Evolutionary conservation across 35 echinoderm and acorn worm species (phyloP).

Genomic region (Anneissia japonica): DNA sequence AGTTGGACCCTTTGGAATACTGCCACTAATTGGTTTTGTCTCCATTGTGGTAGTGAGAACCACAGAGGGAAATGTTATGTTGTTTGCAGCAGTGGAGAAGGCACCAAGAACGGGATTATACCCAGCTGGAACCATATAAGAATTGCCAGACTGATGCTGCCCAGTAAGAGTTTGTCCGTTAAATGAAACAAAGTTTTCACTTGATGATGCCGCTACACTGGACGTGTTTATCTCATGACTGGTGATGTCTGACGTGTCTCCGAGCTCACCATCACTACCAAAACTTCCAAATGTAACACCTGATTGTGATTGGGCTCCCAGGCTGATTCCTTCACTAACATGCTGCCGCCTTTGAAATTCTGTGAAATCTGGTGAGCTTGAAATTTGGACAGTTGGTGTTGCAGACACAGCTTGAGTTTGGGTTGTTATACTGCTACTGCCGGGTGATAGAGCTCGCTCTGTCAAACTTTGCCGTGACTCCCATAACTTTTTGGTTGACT

Average conservation of each 20-base stretch:
- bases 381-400: background rate
- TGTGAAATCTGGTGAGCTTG: background rate
- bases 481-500: background rate
- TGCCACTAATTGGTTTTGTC: background rate
- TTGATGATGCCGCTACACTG: background rate
- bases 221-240: background rate
- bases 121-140: background rate
- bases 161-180: background rate
- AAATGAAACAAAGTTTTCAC: background rate
- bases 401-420: background rate
- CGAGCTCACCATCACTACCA: background rate
- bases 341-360: background rate
- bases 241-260: background rate
- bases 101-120: background rate
- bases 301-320: background rate
- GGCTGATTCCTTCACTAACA: background rate
- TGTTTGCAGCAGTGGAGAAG: background rate
- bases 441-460: background rate
- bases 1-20: background rate
- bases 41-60: background rate
- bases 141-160: background rate
- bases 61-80: background rate
- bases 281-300: background rate
- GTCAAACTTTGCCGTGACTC: background rate
- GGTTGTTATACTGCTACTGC: background rate